Conservation (phyloP, 2,888 invertebrate species). For the Caenorhabditis sinica region DNA sequence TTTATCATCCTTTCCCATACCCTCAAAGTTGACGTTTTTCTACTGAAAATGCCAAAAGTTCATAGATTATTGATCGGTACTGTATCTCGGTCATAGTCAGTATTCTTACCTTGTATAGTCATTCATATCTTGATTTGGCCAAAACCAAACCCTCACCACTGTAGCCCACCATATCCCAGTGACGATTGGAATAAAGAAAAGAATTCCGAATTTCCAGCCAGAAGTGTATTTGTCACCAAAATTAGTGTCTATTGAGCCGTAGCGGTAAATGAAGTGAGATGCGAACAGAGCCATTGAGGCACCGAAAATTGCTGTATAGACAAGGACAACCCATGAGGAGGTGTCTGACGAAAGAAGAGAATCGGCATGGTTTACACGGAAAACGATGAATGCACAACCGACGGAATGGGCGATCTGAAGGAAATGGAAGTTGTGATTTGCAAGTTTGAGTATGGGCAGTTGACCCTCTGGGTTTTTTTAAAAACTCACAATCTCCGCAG, state of each 20-base stretch:
- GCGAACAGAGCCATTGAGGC: conserved; percentile 57
- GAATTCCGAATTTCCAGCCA: conserved; percentile 28
- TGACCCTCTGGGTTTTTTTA: no score
- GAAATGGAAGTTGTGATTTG: not conserved
- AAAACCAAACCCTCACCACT: conserved; percentile 33
- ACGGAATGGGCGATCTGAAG: conserved; percentile 48
- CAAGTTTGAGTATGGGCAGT: no score
- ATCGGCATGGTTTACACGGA: conserved; percentile 30
- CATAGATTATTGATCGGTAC: no score
- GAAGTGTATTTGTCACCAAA: conserved; percentile 22
- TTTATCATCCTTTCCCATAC: no score
- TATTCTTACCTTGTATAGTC: conserved; percentile 55
- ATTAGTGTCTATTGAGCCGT: conserved; percentile 31
- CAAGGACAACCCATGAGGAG: conserved; percentile 33
- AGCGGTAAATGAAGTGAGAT: conserved; percentile 47
- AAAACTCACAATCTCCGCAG: conserved; percentile 52
- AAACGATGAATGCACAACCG: conserved; percentile 53
- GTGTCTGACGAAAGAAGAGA: not conserved
- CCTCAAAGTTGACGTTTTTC: no score
- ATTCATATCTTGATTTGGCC: conserved; percentile 29
- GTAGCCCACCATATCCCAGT: conserved; percentile 40
- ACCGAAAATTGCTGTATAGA: conserved; percentile 55
- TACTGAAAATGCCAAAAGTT: no score
- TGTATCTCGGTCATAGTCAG: no score
- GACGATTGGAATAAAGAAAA: conserved; percentile 41